Conservation (phyloP, 2,797 vertebrate species). For the Rhinella marina region DNA sequence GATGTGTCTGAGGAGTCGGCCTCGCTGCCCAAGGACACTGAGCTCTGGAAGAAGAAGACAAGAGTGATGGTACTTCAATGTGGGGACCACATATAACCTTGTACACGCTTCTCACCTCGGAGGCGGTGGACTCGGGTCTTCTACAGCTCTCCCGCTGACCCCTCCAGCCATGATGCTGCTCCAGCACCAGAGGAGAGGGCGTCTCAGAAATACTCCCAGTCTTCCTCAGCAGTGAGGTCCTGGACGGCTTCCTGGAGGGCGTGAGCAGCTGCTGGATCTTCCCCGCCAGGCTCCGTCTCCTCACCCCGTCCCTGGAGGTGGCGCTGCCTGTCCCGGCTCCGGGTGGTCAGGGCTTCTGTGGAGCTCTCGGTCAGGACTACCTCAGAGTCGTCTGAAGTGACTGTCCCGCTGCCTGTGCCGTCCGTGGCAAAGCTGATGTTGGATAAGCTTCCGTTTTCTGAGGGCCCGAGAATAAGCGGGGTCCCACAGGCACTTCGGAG, state of each 20-base stretch:
- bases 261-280: conserved; percentile 92
- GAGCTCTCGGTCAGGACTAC: conserved; percentile 23
- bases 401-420: conserved; percentile 43
- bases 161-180: conserved; percentile 75
- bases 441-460: conserved; percentile 72
- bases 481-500: not conserved
- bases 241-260: conserved; percentile 73
- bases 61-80: not conserved
- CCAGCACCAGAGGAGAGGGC: conserved; percentile 64
- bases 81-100: too few species aligned
- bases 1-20: conserved; percentile 82
- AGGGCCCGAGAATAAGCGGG: conserved; percentile 42
- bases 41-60: conserved; percentile 76
- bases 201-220: conserved; percentile 55
- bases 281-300: conserved; percentile 77
- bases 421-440: conserved; percentile 69
- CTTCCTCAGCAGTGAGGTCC: conserved; percentile 75
- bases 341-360: conserved; percentile 27
- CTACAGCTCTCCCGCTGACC: conserved; percentile 82
- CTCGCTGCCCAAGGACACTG: conserved; percentile 87
- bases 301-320: conserved; percentile 68
- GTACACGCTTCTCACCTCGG: conserved; percentile 75
- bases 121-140: conserved; percentile 85
- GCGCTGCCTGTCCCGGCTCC: not conserved
- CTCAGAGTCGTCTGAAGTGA: conserved; percentile 41